Evolutionary conservation across 2,888 invertebrate species (phyloP).

Genomic region (Tetramorium bicarinatum): DNA sequence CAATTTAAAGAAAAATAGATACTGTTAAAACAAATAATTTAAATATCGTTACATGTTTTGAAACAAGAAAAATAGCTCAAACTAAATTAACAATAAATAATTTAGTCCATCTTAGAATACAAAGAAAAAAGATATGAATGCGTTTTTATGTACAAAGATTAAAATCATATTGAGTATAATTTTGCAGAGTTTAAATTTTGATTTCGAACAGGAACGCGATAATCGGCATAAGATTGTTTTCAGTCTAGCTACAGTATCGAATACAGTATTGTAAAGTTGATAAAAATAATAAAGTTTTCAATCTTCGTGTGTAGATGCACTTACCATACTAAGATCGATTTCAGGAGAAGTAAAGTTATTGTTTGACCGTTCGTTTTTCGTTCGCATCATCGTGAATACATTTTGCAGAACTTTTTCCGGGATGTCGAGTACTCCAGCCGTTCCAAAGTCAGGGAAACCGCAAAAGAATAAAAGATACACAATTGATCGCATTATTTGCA

Average conservation of each 20-base stretch:
- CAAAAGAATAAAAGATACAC: neutral
- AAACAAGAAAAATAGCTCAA: neutral
- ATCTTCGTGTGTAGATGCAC: neutral
- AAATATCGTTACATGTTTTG: neutral
- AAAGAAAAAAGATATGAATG: neutral
- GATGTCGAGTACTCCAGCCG: neutral
- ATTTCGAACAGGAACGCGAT: neutral
- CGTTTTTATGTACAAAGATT: neutral
- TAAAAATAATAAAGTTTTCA: neutral
- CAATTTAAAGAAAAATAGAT: neutral
- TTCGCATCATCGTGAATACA: neutral
- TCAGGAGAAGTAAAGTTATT: neutral
- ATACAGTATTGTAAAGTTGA: slow-evolving; percentile 2
- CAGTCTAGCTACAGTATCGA: neutral
- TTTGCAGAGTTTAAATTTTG: neutral
- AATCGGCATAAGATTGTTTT: neutral
- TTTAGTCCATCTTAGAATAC: neutral
- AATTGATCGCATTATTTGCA: neutral
- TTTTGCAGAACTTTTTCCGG: neutral
- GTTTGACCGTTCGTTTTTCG: neutral
- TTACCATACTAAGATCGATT: neutral
- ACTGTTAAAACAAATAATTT: neutral
- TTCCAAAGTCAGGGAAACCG: neutral
- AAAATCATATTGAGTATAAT: neutral
- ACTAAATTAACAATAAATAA: neutral